Percentiles rank a stretch among this genome's conserved stretches.
These are phyloP conservation scores for Gymnoscelis rufifasciata DNA, from an alignment of 2,888 invertebrate genomes.

Conservation along the genomic window DNA sequence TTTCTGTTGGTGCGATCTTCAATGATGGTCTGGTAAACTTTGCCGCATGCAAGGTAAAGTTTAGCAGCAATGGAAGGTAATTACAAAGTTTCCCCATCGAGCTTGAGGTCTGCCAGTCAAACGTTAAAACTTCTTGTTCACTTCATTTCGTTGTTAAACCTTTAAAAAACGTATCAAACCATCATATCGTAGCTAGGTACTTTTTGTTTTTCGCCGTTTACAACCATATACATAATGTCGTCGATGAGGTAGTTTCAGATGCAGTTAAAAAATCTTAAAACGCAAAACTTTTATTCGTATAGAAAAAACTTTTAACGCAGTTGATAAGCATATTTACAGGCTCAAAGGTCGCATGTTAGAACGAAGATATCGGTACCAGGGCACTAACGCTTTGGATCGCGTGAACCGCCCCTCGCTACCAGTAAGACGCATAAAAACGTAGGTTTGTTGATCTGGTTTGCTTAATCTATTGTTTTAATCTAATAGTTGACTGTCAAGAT, in stretches of 20 bases:
- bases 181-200: no score
- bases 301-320: slow-evolving; percentile 21
- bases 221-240: no score
- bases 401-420: slow-evolving; percentile 49
- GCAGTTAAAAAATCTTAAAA: not conserved
- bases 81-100: slow-evolving; percentile 18
- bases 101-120: not conserved
- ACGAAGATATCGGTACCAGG: slow-evolving; percentile 53
- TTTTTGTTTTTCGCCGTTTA: not conserved
- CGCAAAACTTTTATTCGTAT: not conserved
- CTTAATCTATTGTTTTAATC: slow-evolving; percentile 13
- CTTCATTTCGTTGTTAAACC: not conserved
- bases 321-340: slow-evolving; percentile 42
- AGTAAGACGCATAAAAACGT: slow-evolving; percentile 26
- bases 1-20: not conserved
- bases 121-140: no score
- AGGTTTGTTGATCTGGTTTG: slow-evolving; percentile 23
- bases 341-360: slow-evolving; percentile 64
- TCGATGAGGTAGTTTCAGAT: not conserved
- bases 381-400: slow-evolving; percentile 62
- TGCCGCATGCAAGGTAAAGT: slow-evolving; percentile 15
- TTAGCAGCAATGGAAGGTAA: slow-evolving; percentile 16
- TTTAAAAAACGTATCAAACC: not conserved
- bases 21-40: slow-evolving; percentile 15
- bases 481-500: slow-evolving; percentile 16